phyloP scores from a whole-genome alignment of 1,140 invertebrate species.

The Adoxophyes honmai region DNA sequence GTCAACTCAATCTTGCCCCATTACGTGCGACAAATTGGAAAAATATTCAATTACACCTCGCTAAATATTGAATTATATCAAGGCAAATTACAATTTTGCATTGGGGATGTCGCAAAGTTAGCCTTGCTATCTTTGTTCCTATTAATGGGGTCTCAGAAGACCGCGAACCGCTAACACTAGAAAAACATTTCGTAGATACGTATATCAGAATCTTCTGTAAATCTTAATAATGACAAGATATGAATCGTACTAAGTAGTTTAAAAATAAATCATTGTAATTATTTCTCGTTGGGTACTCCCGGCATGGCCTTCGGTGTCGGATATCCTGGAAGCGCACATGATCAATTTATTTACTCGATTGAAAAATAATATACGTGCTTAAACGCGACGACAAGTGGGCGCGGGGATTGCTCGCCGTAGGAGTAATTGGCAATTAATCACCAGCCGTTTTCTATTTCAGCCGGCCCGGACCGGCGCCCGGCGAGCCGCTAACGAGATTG shows the following conservation, averaged over 20 bases:
- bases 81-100: slow-evolving; percentile 72
- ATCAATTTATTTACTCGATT: slow-evolving; percentile 33
- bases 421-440: slow-evolving; percentile 73
- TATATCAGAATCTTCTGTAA: no score
- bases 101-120: slow-evolving; percentile 42
- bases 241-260: no score
- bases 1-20: slow-evolving; percentile 76
- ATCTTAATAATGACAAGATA: no score
- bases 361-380: slow-evolving; percentile 41
- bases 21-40: slow-evolving; percentile 77
- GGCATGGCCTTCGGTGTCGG: background rate
- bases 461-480: slow-evolving; percentile 32
- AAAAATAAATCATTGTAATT: no score
- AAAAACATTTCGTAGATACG: no score
- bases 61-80: slow-evolving; percentile 76
- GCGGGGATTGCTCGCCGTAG: slow-evolving; percentile 52
- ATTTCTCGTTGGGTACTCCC: no score
- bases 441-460: slow-evolving; percentile 66
- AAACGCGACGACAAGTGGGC: slow-evolving; percentile 47
- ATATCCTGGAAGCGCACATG: slow-evolving; percentile 25
- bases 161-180: no score
- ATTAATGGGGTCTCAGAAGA: background rate
- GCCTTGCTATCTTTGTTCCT: background rate
- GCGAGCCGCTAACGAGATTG: slow-evolving; percentile 48
- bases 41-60: slow-evolving; percentile 76